Conservation (phyloP, 2,797 vertebrate species). For the Squalus acanthias region DNA sequence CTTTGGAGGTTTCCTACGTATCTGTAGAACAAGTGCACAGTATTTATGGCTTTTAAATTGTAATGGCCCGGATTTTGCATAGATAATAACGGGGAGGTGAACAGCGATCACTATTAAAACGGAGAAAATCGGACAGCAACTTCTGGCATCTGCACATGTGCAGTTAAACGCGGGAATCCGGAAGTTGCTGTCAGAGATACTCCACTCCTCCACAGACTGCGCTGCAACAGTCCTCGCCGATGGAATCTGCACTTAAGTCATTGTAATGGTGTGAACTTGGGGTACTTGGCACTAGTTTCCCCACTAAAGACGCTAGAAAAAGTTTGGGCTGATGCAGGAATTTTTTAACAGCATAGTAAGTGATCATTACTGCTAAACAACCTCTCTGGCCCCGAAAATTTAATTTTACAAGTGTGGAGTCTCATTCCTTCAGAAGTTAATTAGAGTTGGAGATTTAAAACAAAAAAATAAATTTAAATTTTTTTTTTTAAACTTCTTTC, state of each 20-base stretch:
- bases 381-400: background rate
- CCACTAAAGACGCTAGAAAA: background rate
- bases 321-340: background rate
- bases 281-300: background rate
- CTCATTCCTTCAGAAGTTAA: background rate
- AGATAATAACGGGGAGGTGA: background rate
- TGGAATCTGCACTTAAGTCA: background rate
- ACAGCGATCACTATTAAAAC: background rate
- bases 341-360: background rate
- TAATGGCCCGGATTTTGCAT: background rate
- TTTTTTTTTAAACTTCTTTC: background rate
- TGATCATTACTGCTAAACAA: background rate
- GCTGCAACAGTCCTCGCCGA: background rate
- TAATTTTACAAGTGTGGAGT: background rate
- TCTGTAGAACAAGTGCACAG: constrained; percentile 54
- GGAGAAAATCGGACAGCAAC: background rate
- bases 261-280: background rate
- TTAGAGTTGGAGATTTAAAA: background rate
- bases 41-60: background rate
- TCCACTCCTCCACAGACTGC: background rate
- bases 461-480: background rate
- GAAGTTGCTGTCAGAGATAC: background rate
- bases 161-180: background rate
- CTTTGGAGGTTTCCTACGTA: constrained; percentile 93
- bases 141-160: background rate